Evolutionary conservation across 2,888 invertebrate species (phyloP), one percentile per base, ranked within the genome.

Genomic region (Lithophane ornitopus): DNA sequence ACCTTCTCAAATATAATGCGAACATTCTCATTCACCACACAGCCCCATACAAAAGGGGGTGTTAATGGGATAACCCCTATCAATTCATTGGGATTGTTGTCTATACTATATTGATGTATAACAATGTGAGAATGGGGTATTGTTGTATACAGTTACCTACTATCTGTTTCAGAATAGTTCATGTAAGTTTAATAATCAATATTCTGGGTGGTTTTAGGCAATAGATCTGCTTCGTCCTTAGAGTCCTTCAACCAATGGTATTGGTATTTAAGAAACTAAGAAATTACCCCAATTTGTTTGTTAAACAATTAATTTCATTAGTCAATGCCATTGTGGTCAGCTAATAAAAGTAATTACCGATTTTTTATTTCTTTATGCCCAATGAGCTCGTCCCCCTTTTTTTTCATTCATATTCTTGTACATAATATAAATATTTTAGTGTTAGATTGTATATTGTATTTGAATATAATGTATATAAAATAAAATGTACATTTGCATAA

Each of bases 1-100:
- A 68, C 22, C 39, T 19, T 56, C 49, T 19, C 63, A 63, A 70
- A 70, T 74, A 63, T 73, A 75, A 80, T 75, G 39, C 44, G 39
- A 67, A 56, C 59, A 80, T 84, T 82, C 71, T 16, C 70, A 80
- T 80, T 82, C 81, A 67, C 72, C 54, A 49, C 71, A 72, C 54
- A 61, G 46, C 46, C 46, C 56, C 59, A 69, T 76, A 85, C 68
- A 84, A 75, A 58, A 68, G 69, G 87, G 76, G 63, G 73, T 76
- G 81, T 54, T 86, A 86, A 81, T 75, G 71, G 79, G 78, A 84
- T 81, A 84, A 79, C 77, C 81, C 75, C 44, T 81, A 85, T 77
- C 76, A 85, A 79, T 84, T 85, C 75, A 78, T 85, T 75, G 78
- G 85, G 75, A 81, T 84, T 81, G 78, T 84, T 78, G 75, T 80